Base-by-base conservation (phyloP, 2,888 invertebrate genomes). In the Zootermopsis nevadensis region DNA sequence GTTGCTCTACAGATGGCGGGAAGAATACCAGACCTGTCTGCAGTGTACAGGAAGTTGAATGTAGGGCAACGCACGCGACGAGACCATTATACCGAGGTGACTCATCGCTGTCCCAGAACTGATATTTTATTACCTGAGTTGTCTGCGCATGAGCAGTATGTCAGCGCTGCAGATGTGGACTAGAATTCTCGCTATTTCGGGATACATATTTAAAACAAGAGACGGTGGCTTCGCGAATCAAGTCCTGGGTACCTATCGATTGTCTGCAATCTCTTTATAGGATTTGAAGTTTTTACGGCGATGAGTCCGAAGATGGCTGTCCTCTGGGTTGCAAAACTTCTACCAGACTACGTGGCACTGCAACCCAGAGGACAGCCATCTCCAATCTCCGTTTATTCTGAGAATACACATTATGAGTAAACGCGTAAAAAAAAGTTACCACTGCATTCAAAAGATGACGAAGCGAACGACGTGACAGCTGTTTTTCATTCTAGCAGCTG, bases 31-130 rank as follows among this genome's bases (percentile, higher is more conserved):
- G 15, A 48, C 42, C 2, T 42, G 12, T 38, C 38, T 48, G 1
- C 0, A 1, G 3, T 15, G 48, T 19, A 22, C 33, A 33, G 69
- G 69, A 33, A 69, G 33, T 33, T 2, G 22, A 69, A 69, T 69
- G 69, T 69, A 19, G 69, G 69, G 69, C 69, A 69, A 33, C 15
- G 69, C 69, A 69, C 69, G 69, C 69, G 31, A 69, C 31, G 31
- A 69, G 69, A 69, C 69, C 69, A 69, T 69, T 31, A 69, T 69
- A 69, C 69, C 31, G 22, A 19, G 33, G 33, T 33, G 30, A 30
- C 22, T 33, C 69, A 33, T 33, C 31, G 19, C 22, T 69, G 69
- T 22, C 69, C 69, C 69, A 69, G 69, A 69, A 69, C 69, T 15
- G 69, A 69, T 69, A 30, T 31, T 69, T 69, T 69, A 69, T 33